Evolutionary conservation across 2,797 vertebrate genomes (phyloP), one percentile per base, ranked within the genome.

Genomic region (Pipistrellus nathusii): DNA sequence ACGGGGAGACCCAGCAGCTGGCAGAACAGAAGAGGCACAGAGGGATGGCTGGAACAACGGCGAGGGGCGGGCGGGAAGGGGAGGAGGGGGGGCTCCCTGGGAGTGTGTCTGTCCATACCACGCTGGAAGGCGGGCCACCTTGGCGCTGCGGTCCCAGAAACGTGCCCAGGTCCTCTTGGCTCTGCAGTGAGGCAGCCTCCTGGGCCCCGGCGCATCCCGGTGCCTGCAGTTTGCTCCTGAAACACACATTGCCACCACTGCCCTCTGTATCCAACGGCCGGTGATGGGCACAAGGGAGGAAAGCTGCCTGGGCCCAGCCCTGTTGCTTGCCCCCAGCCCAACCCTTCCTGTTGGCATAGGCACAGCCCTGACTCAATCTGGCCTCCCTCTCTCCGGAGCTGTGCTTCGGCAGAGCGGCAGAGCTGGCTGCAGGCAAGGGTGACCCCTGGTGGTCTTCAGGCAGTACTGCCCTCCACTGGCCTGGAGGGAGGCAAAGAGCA

Each of bases 121-220:
- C 35, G 9, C 1, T 0, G 44, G 53, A 68, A 23, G 69, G 35
- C 15, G 71, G 93, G 88, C 85, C 62, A 51, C 81, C 21, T 53
- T 14, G 95, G 76, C 25, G 78, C 76, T 93, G 96, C 1, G 20
- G 27, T 62, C 77, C 96, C 94, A 98, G 97, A 91, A 98, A 91
- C 11, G 98, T 98, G 62, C 98, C 98, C 97, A 98, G 95, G 11
- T 98, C 98, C 0, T 98, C 98, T 0, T 92, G 96, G 91, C 98
- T 98, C 88, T 96, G 98, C 44, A 97, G 51, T 18, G 98, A 95
- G 55, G 98, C 98, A 35, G 81, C 95, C 46, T 98, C 82, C 25
- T 96, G 96, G n/a, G 96, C 95, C 90, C 98, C 98, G 59, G 88
- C 3, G 75, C 95, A 94, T 96, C 53, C 96, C 82, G 44, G 27